Evolutionary conservation across 2,888 invertebrate species (phyloP), one percentile per base, ranked within the genome.

Genomic region (Slavum lentiscoides): DNA sequence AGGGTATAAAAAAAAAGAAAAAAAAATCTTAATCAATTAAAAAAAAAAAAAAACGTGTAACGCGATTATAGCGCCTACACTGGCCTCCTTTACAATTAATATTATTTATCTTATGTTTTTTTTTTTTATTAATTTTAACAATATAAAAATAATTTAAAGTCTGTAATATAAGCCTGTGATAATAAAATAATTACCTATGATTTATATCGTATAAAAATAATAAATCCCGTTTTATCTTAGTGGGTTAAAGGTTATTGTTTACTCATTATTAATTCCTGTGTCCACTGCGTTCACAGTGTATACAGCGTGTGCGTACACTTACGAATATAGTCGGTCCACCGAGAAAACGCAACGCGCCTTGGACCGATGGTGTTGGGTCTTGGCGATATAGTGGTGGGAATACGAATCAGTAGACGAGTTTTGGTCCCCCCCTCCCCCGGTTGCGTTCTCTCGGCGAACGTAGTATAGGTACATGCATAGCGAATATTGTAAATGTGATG

Each of bases 91-190:
- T 17, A 17, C 37, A 19, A 17, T 77, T 69, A 21, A 58, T 43
- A 49, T 55, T 62, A 62, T 68, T 70, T 62, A 55, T 53, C 17
- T 53, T 59, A 9, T 43, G 43, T 5, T 43, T 43, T 43, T n/a
- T 49, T 62, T 62, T 77, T 21, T 70, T 23, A 21, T 23, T 61
- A 5, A 30, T 77, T 61, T 39, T 62, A 69, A 21, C 66, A 23
- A 75, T 58, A 39, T 43, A 66, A 72, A 67, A 23, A 49, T 30
- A 23, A 30, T 76, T 68, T 49, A 43, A 67, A 68, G 23, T 23
- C n/a, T 70, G 55, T 74, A 49, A 43, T 77, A 67, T 59, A 68
- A 76, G 49, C 55, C 77, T 77, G 77, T 77, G 77, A 77, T 77
- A 77, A 70, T 77, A 77, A 69, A 77, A 70, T 77, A 68, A 61